phyloP scores from a whole-genome alignment of 2,888 invertebrate species.

The Dicranocentrus wangi region DNA sequence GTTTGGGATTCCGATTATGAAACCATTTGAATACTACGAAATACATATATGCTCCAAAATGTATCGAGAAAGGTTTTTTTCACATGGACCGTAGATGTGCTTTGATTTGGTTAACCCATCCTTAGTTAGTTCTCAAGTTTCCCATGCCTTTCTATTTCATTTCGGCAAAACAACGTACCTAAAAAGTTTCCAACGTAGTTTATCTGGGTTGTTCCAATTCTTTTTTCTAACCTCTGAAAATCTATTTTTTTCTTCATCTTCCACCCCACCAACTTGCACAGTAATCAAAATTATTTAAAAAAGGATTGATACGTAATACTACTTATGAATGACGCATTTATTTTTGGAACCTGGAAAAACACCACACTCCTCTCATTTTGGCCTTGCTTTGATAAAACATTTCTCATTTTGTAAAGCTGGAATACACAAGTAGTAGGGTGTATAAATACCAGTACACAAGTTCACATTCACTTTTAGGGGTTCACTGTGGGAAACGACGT shows the following conservation, averaged over 20 bases:
- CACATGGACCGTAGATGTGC: no score
- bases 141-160: no score
- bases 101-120: no score
- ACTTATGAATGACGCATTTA: not conserved
- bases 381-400: no score
- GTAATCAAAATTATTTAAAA: conserved; percentile 70
- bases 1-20: conserved; percentile 50
- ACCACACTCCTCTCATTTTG: not conserved
- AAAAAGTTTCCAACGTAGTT: no score
- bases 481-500: conserved; percentile 51
- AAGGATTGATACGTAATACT: conserved; percentile 65
- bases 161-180: no score
- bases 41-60: not conserved
- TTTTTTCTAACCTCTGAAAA: not conserved
- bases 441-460: conserved; percentile 34
- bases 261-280: conserved; percentile 60
- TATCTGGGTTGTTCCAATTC: conserved; percentile 9
- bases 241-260: conserved; percentile 1
- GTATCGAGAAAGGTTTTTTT: not conserved
- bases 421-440: not conserved
- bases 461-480: conserved; percentile 61
- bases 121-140: no score
- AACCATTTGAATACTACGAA: conserved; percentile 54
- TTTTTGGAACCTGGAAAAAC: not conserved
- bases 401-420: not conserved